Percentiles rank a stretch among this genome's conserved stretches.
These are phyloP conservation scores for Pteropus rufus DNA, from an alignment of 2,797 vertebrate species.

Conservation along the genomic window DNA sequence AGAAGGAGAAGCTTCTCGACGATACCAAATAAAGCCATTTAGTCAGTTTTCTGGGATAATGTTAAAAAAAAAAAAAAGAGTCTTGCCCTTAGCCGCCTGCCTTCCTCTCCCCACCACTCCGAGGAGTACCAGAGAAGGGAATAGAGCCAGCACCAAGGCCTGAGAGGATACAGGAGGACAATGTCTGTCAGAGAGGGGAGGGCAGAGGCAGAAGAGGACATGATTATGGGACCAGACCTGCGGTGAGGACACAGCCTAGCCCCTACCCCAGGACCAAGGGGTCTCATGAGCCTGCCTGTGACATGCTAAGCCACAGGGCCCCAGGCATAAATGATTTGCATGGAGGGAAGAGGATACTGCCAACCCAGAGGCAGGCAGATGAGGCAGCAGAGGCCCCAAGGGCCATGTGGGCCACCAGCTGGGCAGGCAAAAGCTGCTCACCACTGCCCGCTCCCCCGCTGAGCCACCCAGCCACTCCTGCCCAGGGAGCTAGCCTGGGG, in stretches of 20 bases:
- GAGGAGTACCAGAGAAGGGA: not conserved
- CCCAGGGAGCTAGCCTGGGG: not conserved
- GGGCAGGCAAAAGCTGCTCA: not conserved
- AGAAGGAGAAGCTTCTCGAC: conserved; percentile 94
- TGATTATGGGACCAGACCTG: not conserved
- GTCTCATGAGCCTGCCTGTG: not conserved
- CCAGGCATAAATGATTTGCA: not conserved
- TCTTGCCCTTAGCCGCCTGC: not conserved
- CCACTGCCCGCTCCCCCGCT: not conserved
- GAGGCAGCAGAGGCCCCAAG: not conserved
- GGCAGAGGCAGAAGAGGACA: not conserved
- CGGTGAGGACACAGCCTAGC: not conserved
- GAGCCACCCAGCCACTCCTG: not conserved
- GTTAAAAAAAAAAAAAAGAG: not conserved
- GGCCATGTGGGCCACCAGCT: not conserved
- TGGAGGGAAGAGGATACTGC: accelerated
- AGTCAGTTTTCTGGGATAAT: conserved; percentile 80
- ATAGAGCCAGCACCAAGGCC: not conserved
- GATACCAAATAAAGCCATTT: conserved; percentile 85
- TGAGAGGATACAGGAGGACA: not conserved
- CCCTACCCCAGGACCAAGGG: accelerated
- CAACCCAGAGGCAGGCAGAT: not conserved
- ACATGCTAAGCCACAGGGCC: not conserved
- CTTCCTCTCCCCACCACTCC: not conserved
- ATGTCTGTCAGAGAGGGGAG: not conserved